Base-by-base conservation (phyloP, 2,888 invertebrate species). In the Pseudococcus jackbeardsleyi region DNA sequence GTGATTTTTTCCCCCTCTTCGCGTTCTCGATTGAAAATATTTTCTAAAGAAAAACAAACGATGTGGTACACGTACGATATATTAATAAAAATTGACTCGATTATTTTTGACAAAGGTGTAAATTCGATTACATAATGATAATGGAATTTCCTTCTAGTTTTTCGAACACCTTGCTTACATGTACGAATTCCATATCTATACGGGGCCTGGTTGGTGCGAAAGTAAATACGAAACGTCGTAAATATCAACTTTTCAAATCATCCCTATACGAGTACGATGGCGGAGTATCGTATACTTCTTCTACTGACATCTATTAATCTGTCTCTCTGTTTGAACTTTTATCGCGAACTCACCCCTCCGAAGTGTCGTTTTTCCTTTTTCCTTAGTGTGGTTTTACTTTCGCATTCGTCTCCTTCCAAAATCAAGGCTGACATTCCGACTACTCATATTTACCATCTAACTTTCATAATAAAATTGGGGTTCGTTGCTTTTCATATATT, bases 381-480 rank as follows among this genome's bases (percentile, higher is more conserved):
- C 59, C 85, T 59, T 64, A 19, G n/a, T 54, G 33, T 54, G 85
- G 85, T 85, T 85, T 85, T 85, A 85, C 85, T 85, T 85, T 85
- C 85, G 33, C 59, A 85, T 85, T 85, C 64, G 54, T 64, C 85
- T 54, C 64, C 33, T 59, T 39, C 33, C 42, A 64, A 85, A 85
- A 85, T 85, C 85, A 85, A 85, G 85, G 85, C 64, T 85, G 85
- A 85, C 85, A 54, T 85, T 54, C 39, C 85, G 85, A 85, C 85
- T 84, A 85, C 50, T 85, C 85, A 85, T 39, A 85, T 85, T 59
- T 64, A 59, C 54, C 59, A 64, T 64, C 85, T 54, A 85, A 85
- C 59, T 85, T 85, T 85, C 54, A 85, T 85, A 85, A 85, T 85
- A 59, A 84, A 84, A 85, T 85, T 22, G 59, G 85, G 85, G 59